phyloP scores from a whole-genome alignment of 2,113 vertebrate genomes.

The Reinhardtius hippoglossoides region DNA sequence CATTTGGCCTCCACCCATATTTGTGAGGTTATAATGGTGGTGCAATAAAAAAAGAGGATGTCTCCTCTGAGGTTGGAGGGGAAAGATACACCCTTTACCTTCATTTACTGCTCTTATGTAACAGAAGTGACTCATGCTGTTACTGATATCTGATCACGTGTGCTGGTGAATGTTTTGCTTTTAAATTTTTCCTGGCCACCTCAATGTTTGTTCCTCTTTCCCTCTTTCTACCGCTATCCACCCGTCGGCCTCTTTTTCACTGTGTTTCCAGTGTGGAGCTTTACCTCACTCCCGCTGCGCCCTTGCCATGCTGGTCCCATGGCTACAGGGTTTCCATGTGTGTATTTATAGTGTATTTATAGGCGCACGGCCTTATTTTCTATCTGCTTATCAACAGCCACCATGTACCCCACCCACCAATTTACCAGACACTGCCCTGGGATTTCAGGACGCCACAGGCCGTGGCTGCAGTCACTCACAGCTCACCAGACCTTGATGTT shows the following conservation, averaged over 20 bases:
- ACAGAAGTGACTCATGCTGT: slow-evolving; percentile 27
- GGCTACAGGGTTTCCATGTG: slow-evolving; percentile 61
- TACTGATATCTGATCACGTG: slow-evolving; percentile 6
- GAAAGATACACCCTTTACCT: slow-evolving; percentile 16
- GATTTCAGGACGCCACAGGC: slow-evolving; percentile 66
- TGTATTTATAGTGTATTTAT: slow-evolving; percentile 77
- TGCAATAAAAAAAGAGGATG: slow-evolving; percentile 39
- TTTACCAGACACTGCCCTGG: slow-evolving; percentile 69
- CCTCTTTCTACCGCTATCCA: not conserved
- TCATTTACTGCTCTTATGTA: slow-evolving; percentile 39
- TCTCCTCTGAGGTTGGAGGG: slow-evolving; percentile 29
- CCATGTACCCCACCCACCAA: slow-evolving; percentile 76
- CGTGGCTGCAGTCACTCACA: slow-evolving; percentile 48
- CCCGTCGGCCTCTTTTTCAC: slow-evolving; percentile 1
- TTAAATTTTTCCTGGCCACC: not conserved
- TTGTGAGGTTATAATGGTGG: slow-evolving; percentile 39
- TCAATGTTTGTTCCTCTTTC: not conserved
- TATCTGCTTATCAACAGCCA: slow-evolving; percentile 77
- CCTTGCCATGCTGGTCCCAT: slow-evolving; percentile 18
- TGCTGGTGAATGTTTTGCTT: slow-evolving; percentile 18
- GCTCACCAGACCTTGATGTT: slow-evolving; percentile 52
- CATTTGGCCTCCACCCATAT: slow-evolving; percentile 35
- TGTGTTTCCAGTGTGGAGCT: slow-evolving; percentile 14
- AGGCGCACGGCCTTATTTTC: slow-evolving; percentile 65
- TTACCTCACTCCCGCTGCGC: slow-evolving; percentile 1